Evolutionary conservation across 2,113 vertebrate genomes (phyloP), one percentile per base, ranked within the genome.

Genomic region (Sisor rabdophorus): DNA sequence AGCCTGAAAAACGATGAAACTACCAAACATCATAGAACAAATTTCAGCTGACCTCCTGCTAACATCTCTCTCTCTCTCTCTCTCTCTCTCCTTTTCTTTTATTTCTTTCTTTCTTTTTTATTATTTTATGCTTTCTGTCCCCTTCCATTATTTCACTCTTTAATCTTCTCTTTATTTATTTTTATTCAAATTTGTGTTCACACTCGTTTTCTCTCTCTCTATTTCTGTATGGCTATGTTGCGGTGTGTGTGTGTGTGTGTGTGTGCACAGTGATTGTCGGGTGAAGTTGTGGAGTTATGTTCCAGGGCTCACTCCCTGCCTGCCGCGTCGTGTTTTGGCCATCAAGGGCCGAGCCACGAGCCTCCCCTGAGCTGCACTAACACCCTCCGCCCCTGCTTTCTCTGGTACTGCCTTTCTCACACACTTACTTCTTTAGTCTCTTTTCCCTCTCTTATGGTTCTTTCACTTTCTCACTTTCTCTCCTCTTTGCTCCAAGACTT

Each of bases 201-300:
- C 79, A 83, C 87, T 84, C 81, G 71, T 28, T 79, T 47, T 68
- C 30, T 55, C 11, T 55, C 11, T 59, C 56, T 73, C 71, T 52
- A 26, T 30, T 20, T 20, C 4, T 71, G 0, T 79, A 86, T 84
- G 74, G 2, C 30, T 22, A 28, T 59, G 47, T 48, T 70, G 19
- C 15, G 44, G 64, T 67, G n/a, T 26, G 64, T 67, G 44, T 48
- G 30, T 40, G 60, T n/a, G 60, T n/a, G 61, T 64, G 30, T 12
- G 13, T 70, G 22, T 47, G 30, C 83, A 71, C 94, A 99, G 97
- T 85, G 97, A 99, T 93, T 98, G 96, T 93, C 93, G 96, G 89
- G 96, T 99, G 91, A 99, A 98, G 94, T 88, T 99, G 91, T 99
- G 97, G 97, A 96, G 85, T 90, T 99, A 98, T 93, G 93, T 98